These are phyloP conservation scores for Stictocephala bisonia DNA, from an alignment of 2,888 invertebrate genomes.

Conservation along the genomic window DNA sequence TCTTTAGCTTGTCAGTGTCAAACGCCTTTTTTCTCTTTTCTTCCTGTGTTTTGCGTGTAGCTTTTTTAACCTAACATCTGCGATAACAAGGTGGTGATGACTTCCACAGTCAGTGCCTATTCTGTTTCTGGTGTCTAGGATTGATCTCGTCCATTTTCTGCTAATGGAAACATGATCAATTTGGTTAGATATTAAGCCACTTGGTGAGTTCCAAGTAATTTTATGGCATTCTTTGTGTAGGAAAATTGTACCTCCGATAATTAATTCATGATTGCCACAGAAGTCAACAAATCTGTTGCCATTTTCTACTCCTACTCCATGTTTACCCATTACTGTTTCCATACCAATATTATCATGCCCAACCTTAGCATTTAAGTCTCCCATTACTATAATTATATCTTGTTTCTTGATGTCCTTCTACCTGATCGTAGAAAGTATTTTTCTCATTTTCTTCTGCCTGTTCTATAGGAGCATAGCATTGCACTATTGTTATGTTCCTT, in stretches of 20 bases:
- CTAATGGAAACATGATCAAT: slow-evolving; percentile 43
- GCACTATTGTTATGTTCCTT: slow-evolving; percentile 43
- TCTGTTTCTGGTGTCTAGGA: slow-evolving; percentile 37
- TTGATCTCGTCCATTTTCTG: slow-evolving; percentile 30
- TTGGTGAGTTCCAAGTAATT: slow-evolving; percentile 44
- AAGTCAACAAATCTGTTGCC: slow-evolving; percentile 29
- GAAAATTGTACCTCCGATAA: slow-evolving; percentile 19
- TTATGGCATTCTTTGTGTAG: slow-evolving; percentile 37
- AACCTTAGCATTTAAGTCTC: slow-evolving; percentile 48
- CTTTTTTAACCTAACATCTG: not conserved
- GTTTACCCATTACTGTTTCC: slow-evolving; percentile 36
- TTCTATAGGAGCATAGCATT: slow-evolving; percentile 49
- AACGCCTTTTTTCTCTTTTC: not conserved
- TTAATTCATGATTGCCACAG: slow-evolving; percentile 6
- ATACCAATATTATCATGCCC: slow-evolving; percentile 35
- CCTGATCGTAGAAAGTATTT: slow-evolving; percentile 34
- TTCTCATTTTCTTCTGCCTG: slow-evolving; percentile 39
- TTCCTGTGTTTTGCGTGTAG: not conserved
- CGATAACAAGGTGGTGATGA: not conserved
- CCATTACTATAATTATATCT: slow-evolving; percentile 43
- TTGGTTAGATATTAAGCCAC: slow-evolving; percentile 33
- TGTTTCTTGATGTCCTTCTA: slow-evolving; percentile 12
- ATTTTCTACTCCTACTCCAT: slow-evolving; percentile 35
- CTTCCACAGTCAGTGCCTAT: slow-evolving; percentile 22
- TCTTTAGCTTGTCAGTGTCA: not conserved